Evolutionary conservation across 2,888 invertebrate species (phyloP).

Genomic region (Conchocele bisecta): DNA sequence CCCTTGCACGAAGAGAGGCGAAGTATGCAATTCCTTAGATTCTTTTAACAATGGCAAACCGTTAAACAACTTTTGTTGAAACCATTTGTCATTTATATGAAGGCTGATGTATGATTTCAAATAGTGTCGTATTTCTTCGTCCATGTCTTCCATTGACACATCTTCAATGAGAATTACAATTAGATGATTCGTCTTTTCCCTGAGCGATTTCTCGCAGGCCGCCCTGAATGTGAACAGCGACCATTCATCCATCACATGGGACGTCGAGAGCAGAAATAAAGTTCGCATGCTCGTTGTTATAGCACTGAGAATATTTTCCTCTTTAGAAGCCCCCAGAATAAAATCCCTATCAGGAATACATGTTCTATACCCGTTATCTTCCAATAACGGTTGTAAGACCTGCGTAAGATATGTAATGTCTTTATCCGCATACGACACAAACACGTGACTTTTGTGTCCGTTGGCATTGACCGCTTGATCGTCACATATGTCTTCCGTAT

Average conservation of each 20-base stretch:
- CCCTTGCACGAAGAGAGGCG: conserved; percentile 23
- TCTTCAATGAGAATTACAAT: conserved; percentile 50
- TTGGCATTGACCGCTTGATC: not conserved
- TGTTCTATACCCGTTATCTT: conserved; percentile 46
- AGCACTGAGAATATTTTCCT: conserved; percentile 62
- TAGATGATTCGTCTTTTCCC: conserved; percentile 59
- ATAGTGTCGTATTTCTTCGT: conserved; percentile 55
- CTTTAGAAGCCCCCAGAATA: conserved; percentile 59
- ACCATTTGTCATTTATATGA: conserved; percentile 38
- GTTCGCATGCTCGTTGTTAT: conserved; percentile 51
- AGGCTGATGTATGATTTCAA: conserved; percentile 56
- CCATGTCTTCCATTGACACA: conserved; percentile 17
- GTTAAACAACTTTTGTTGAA: conserved; percentile 42
- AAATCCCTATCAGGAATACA: conserved; percentile 66
- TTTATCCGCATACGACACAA: conserved; percentile 58
- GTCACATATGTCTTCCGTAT: not conserved
- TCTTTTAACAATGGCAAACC: conserved; percentile 33
- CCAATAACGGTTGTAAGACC: conserved; percentile 46
- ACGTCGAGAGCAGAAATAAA: conserved; percentile 53
- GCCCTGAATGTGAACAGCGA: conserved; percentile 59
- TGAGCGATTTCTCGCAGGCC: conserved; percentile 57
- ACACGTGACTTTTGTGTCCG: conserved; percentile 43
- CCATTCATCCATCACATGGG: conserved; percentile 60
- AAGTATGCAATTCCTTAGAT: conserved; percentile 10
- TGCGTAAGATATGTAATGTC: conserved; percentile 52